Evolutionary conservation across 2,888 invertebrate genomes (phyloP).

Genomic region (Sphecodes monilicornis): DNA sequence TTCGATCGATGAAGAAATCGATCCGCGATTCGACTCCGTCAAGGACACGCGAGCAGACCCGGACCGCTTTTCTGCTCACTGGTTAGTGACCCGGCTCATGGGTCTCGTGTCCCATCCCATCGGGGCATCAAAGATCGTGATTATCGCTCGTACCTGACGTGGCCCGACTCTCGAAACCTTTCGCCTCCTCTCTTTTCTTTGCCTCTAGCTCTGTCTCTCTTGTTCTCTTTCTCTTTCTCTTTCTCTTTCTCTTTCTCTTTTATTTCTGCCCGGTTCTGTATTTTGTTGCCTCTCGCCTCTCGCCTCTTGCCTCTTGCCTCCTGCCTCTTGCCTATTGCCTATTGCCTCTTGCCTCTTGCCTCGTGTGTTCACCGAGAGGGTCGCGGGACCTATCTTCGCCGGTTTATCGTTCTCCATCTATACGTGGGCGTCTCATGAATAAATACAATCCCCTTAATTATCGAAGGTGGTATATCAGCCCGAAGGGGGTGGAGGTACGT

Average conservation of each 20-base stretch:
- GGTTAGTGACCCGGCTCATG: conserved; percentile 76
- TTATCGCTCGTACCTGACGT: conserved; percentile 43
- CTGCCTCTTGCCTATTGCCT: no score
- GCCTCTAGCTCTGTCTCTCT: neutral
- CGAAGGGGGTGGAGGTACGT: neutral
- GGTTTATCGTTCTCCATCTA: conserved; percentile 34
- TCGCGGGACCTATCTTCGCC: conserved; percentile 19
- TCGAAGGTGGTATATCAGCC: neutral
- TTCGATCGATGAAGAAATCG: conserved; percentile 27
- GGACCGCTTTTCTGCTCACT: conserved; percentile 69
- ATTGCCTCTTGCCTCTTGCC: neutral
- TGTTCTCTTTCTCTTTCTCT: neutral
- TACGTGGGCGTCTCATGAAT: conserved; percentile 57
- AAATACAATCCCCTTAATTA: conserved; percentile 58
- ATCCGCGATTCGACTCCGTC: conserved; percentile 62
- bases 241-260: neutral
- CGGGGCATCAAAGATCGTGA: conserved; percentile 57
- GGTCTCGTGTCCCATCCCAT: conserved; percentile 41
- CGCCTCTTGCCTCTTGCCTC: no score
- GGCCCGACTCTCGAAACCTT: conserved; percentile 23
- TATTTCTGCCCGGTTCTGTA: conserved; percentile 5
- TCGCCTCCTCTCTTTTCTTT: neutral
- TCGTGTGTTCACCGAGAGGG: conserved; percentile 11
- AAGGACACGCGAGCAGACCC: conserved; percentile 74
- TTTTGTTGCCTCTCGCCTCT: neutral